A percentile compares a stretch with the other conserved stretches of the same genome.
Conservation (phyloP, 1,140 invertebrate genomes). For the Triops cancriformis region DNA sequence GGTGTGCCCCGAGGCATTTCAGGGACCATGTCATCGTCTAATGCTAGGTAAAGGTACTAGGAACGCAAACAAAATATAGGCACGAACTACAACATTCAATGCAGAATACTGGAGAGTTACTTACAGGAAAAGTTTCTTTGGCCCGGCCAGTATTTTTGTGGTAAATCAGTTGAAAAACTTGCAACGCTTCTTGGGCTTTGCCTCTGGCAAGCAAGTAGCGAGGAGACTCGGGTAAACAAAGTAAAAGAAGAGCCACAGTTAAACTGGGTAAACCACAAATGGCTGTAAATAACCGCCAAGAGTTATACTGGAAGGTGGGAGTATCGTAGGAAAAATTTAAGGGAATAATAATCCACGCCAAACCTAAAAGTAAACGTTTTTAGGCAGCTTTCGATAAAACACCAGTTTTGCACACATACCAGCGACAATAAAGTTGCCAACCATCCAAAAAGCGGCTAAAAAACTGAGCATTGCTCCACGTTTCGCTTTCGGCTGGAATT, state of each 20-base stretch:
- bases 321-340: slow-evolving; percentile 41
- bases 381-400: background rate
- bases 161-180: slow-evolving; percentile 69
- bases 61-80: slow-evolving; percentile 19
- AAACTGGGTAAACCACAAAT: slow-evolving; percentile 61
- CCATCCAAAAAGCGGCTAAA: slow-evolving; percentile 87
- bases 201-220: slow-evolving; percentile 69
- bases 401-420: slow-evolving; percentile 38
- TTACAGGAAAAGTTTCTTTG: slow-evolving; percentile 54
- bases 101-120: slow-evolving; percentile 32
- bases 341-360: slow-evolving; percentile 69
- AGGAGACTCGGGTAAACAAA: slow-evolving; percentile 73
- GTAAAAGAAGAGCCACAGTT: slow-evolving; percentile 51
- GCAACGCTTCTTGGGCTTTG: slow-evolving; percentile 57
- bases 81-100: background rate
- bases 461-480: slow-evolving; percentile 83
- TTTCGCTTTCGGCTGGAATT: slow-evolving; percentile 82
- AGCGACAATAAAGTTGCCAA: slow-evolving; percentile 78
- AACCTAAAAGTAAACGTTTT: slow-evolving; percentile 44
- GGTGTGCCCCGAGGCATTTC: background rate
- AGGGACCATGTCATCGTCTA: slow-evolving; percentile 50
- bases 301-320: slow-evolving; percentile 65
- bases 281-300: slow-evolving; percentile 69
- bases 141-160: slow-evolving; percentile 54
- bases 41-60: slow-evolving; percentile 53